These are phyloP conservation scores for Aurelia aurita DNA, from an alignment of 30 jellyfish, hydroid and myxozoan species.

Conservation along the genomic window DNA sequence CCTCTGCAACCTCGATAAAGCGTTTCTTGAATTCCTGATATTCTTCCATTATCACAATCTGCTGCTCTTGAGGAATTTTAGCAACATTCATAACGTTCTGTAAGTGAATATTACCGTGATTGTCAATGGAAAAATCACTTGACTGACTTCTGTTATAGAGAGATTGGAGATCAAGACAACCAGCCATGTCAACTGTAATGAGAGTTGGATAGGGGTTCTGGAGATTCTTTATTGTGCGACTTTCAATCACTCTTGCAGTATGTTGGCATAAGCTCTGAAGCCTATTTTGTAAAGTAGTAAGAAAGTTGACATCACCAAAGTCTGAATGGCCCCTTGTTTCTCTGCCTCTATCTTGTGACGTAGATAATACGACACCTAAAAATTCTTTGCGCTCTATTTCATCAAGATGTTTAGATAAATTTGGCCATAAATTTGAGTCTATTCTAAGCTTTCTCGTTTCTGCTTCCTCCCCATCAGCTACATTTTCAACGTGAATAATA, in stretches of 20 bases:
- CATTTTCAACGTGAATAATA: constrained; percentile 6
- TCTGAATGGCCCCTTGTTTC: constrained; percentile 13
- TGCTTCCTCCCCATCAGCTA: constrained; percentile 28
- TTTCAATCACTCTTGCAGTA: constrained; percentile 26
- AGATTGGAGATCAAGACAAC: too few species aligned
- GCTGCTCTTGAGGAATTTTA: background rate
- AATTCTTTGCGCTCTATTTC: constrained; percentile 13
- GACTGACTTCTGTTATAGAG: too few species aligned
- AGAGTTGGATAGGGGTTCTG: too few species aligned
- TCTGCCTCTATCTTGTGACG: background rate
- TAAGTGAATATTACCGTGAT: background rate
- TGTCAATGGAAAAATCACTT: background rate
- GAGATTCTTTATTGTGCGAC: constrained; percentile 8
- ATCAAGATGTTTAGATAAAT: constrained; percentile 36
- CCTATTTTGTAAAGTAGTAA: background rate
- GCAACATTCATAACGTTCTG: background rate
- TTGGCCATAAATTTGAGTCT: constrained; percentile 30
- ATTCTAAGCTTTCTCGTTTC: constrained; percentile 26
- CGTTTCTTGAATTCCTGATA: background rate
- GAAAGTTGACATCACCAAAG: background rate
- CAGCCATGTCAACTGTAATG: too few species aligned
- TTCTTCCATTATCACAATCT: background rate
- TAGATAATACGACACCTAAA: constrained; percentile 9
- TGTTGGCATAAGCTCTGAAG: constrained; percentile 23
- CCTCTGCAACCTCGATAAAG: background rate